Conservation (phyloP, 2,888 invertebrate species). For the Heteropelma amictum region DNA sequence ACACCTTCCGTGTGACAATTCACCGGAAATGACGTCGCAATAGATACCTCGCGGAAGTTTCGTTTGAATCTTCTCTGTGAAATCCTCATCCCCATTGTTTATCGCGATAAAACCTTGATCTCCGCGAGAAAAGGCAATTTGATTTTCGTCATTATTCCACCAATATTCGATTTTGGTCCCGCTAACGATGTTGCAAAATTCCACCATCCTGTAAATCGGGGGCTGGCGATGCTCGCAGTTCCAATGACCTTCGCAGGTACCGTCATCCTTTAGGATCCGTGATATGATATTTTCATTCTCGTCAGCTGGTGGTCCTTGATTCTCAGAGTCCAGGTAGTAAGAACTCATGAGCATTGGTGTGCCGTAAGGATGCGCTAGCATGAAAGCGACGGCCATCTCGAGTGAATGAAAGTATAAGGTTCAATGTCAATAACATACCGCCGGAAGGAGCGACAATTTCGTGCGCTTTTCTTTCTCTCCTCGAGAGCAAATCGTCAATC, state of each 20-base stretch:
- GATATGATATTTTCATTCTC: conserved; percentile 82
- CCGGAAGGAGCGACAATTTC: too few relatives aligned
- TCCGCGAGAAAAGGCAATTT: conserved; percentile 91
- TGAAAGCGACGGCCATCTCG: conserved; percentile 89
- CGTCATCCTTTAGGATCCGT: conserved; percentile 83
- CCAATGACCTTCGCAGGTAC: conserved; percentile 86
- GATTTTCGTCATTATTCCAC: conserved; percentile 91
- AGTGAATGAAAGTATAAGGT: background rate
- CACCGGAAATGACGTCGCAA: conserved; percentile 92
- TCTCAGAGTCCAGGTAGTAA: conserved; percentile 81
- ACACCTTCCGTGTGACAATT: conserved; percentile 80
- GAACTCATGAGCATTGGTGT: conserved; percentile 91
- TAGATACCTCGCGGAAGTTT: conserved; percentile 88
- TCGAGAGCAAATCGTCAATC: too few relatives aligned
- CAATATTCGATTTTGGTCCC: conserved; percentile 82
- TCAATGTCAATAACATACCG: background rate
- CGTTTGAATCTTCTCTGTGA: conserved; percentile 83
- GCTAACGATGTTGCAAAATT: conserved; percentile 85
- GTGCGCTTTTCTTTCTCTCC: too few relatives aligned
- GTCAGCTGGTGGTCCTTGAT: conserved; percentile 85
- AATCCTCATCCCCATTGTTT: conserved; percentile 83
- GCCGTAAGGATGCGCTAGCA: conserved; percentile 92
- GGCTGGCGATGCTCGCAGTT: conserved; percentile 92
- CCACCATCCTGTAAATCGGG: conserved; percentile 88
- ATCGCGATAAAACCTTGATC: conserved; percentile 86